Base-by-base conservation (phyloP, 1,140 invertebrate species). In the Temnothorax nylanderi region DNA sequence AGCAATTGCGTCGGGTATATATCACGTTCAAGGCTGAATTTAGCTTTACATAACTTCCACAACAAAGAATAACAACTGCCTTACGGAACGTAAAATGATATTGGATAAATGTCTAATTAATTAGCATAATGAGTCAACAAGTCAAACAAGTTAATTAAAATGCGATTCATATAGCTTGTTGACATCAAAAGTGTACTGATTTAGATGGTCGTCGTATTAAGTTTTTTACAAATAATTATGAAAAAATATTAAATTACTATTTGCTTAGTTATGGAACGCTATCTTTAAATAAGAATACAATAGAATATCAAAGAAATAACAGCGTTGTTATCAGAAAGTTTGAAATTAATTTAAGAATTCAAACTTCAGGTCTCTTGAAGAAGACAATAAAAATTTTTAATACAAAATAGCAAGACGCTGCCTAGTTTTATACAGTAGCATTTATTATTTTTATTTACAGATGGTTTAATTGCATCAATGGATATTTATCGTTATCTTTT, bases 1-100 rank as follows among this genome's bases (percentile, higher is more conserved):
- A 82, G 54, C 26, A 82, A 47, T 56, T 60, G 34, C 21, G 16
- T 10, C 10, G 37, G 51, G 16, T 58, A n/a, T n/a, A n/a, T n/a
- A 80, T 72, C 49, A 82, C 13, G 37, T 82, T 82, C 78, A 82
- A 72, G 51, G 49, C 8, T 69, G 13, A 26, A 7, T 81, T 56
- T 26, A 54, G 26, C 7, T 26, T 47, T 82, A 56, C 5, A 47
- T 58, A 69, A 60, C 10, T 58, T 81, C 47, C 34, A 44, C 10
- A 37, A 69, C 26, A 26, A 58, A 18, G 44, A 44, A 44, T 72
- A 44, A 6, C 26, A 44, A 41, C 21, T 56, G 5, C 3, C 10
- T 54, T 26, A 13, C 8, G 44, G 26, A 80, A 69, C 51, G 8
- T 18, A 56, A 54, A 54, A 47, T n/a, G 26, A 41, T 16, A 2